Base-by-base conservation (phyloP, 1,140 invertebrate genomes). In the Zophobas atratus region DNA sequence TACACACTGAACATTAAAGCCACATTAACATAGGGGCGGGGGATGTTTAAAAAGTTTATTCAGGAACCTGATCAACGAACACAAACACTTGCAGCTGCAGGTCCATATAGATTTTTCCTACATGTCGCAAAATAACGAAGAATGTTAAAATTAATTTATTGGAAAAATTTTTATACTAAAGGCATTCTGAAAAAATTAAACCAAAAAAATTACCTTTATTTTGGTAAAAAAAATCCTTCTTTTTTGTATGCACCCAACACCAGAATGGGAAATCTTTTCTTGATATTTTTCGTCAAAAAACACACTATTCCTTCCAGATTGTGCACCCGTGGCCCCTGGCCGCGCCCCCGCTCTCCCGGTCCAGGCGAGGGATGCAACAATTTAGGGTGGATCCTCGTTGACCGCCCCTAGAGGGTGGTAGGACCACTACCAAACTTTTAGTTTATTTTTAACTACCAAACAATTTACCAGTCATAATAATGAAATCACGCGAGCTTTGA, bases 11-110 rank as follows among this genome's bases (percentile, higher is more conserved):
- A 76, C 76, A 83, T 84, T 82, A 84, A 82, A 81, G 77, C 75
- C 76, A 80, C 79, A 84, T 84, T 84, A 84, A 80, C 79, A 80
- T 81, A 75, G 81, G 78, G 81, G 81, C 79, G 81, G 81, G 20
- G 77, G 79, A 82, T 77, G 79, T 77, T 82, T 79, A 79, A 78
- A 72, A 78, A 82, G 79, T 84, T 82, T 83, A 80, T 80, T 79
- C 72, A 77, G 83, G 75, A 84, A 84, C 81, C 80, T 82, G 82
- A 84, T 84, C 82, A 71, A 72, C 35, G n/a, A 76, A 51, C 55
- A 75, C 74, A 78, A 79, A 82, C 80, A 82, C 70, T 82, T 79
- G 77, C 80, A 80, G 56, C 76, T 73, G 55, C 80, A 81, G 80
- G 77, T 35, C 39, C 73, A 77, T 8, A 76, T 20, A 60, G 32